Evolutionary conservation across 2,113 vertebrate species (phyloP), one percentile per base, ranked within the genome.

Genomic region (Nycticebus coucang): DNA sequence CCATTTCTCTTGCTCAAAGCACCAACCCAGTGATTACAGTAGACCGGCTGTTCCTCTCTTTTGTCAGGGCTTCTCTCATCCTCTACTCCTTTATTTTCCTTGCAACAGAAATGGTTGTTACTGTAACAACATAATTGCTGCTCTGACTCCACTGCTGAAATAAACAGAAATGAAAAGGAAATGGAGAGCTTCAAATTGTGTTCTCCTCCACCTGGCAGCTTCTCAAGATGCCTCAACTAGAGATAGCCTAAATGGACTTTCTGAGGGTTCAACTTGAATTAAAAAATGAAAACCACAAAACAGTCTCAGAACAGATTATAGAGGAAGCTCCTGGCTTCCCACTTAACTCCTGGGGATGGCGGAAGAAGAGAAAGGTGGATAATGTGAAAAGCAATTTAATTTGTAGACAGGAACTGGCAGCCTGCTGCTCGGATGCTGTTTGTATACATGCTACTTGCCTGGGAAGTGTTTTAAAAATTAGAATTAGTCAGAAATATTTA

Each of bases 131-230:
- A 0, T 45, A 75, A 79, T 80, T 64, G 69, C 37, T 60, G 72
- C 71, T 89, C 86, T 66, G 62, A 78, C 3, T 72, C 68, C 26
- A 64, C n/a, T 0, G 12, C 30, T 18, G 83, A 93, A 86, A 95
- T 87, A 37, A 79, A 64, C 62, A 88, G 68, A 87, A 66, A 60
- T 10, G 59, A 79, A 89, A 93, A 81, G 78, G 79, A 95, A 82
- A 91, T 4, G 1, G 18, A 45, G 59, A 86, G 62, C 57, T 78
- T 84, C 60, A 26, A 19, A 55, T 11, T 26, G 60, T 35, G 57
- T 30, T 87, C 14, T 37, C 59, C 57, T 55, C 14, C 1, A 4
- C 74, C 22, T 26, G 30, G 50, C 85, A 21, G 1, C n/a, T 21
- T 64, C 86, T 60, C 59, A 66, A 68, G 87, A 75, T 17, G 37